These are phyloP conservation scores for Drosophila maculinotata DNA, from an alignment of 2,888 invertebrate species.

Conservation along the genomic window DNA sequence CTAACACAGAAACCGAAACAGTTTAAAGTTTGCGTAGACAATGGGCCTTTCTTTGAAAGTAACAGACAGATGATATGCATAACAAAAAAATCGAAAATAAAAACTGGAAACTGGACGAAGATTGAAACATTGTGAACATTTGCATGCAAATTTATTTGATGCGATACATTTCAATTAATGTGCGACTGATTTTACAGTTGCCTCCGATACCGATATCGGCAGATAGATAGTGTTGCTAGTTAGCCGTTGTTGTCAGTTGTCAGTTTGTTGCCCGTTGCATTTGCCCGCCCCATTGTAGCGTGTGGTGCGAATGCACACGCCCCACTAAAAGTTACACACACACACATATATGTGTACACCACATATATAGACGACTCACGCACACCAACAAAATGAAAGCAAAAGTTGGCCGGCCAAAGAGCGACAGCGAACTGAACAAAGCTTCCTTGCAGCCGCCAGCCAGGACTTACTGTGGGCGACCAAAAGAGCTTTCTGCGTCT, in stretches of 20 bases:
- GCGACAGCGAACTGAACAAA: slow-evolving; percentile 75
- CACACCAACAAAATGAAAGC: slow-evolving; percentile 69
- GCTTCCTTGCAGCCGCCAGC: slow-evolving; percentile 52
- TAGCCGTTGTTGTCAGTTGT: slow-evolving; percentile 27
- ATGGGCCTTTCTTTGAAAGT: slow-evolving; percentile 52
- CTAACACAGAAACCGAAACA: slow-evolving; percentile 13
- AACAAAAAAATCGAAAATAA: slow-evolving; percentile 44
- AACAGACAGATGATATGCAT: slow-evolving; percentile 53
- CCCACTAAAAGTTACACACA: slow-evolving; percentile 41
- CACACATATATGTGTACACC: slow-evolving; percentile 9
- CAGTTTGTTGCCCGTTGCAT: slow-evolving; percentile 24
- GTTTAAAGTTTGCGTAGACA: slow-evolving; percentile 31
- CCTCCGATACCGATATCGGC: slow-evolving; percentile 54
- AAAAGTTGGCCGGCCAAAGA: slow-evolving; percentile 76
- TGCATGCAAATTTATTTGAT: slow-evolving; percentile 58
- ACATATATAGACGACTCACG: slow-evolving; percentile 12
- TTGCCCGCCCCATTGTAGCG: slow-evolving; percentile 46
- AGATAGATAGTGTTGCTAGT: slow-evolving; percentile 27
- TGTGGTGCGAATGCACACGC: slow-evolving; percentile 52
- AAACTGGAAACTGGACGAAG: slow-evolving; percentile 31
- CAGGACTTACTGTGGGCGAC: slow-evolving; percentile 20
- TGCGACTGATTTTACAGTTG: slow-evolving; percentile 64
- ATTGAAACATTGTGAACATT: slow-evolving; percentile 58
- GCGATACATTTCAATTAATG: slow-evolving; percentile 67
- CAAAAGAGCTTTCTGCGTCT: slow-evolving; percentile 18